Evolutionary conservation across 2,797 vertebrate genomes (phyloP), one percentile per base, ranked within the genome.

Genomic region (Acanthornis magna): DNA sequence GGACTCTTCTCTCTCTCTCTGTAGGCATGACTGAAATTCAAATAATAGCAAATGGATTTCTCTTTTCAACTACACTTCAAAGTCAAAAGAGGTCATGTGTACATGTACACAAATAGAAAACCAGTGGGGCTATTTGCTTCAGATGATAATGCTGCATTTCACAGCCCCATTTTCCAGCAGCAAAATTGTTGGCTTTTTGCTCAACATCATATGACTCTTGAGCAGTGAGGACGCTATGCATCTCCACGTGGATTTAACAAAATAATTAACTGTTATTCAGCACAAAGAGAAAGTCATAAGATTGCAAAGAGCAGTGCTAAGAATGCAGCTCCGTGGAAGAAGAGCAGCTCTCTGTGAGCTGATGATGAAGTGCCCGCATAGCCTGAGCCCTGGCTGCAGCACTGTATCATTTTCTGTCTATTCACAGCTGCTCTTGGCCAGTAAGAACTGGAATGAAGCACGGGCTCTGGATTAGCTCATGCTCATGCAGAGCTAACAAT

Each of bases 251-350:
- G 71, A 79, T 79, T 93, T 87, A 91, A 94, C 88, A 95, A 89
- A 91, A 94, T 92, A 91, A 86, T 73, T 88, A 83, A 89, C 89
- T 93, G 87, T 93, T 95, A 53, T 54, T 68, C 2, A 3, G 38
- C 72, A 92, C 85, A 94, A 93, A 89, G 84, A 80, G 65, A 93
- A 93, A 96, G 87, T 93, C 95, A 96, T 65, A 88, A 93, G 91
- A 87, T 4, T 91, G 57, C 57, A 58, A 91, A 87, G 58, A 74
- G 40, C 40, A 63, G 63, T 1, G 2, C 57, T 76, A 85, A 89
- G 87, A 89, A 53, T 36, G 48, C 30, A 85, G 81, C 72, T 76
- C 54, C 58, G 34, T 4, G 43, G 72, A 91, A 94, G 27, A 91
- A 45, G 16, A 89, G 60, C 55, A 86, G 54, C 72, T 89, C 74